These are phyloP conservation scores for Andricus grossulariae DNA, from an alignment of 1,140 invertebrate species.

Conservation along the genomic window DNA sequence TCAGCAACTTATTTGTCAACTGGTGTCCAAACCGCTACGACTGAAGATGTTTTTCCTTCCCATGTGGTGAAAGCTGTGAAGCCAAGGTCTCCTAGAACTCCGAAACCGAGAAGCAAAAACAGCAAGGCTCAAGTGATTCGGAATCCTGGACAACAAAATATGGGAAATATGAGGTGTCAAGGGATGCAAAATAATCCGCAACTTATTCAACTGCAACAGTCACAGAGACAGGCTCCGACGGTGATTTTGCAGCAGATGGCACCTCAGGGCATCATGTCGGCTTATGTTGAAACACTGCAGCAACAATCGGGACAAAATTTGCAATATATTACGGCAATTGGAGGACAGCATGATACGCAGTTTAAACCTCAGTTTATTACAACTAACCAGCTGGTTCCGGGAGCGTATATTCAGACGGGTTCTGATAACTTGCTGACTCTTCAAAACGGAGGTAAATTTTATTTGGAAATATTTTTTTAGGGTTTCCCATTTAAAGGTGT, in stretches of 20 bases:
- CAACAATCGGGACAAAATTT: constrained; percentile 81
- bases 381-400: constrained; percentile 78
- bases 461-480: neutral
- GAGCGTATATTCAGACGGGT: constrained; percentile 80
- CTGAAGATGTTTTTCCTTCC: constrained; percentile 33
- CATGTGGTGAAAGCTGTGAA: constrained; percentile 58
- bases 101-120: constrained; percentile 60
- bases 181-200: constrained; percentile 64
- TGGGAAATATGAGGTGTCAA: constrained; percentile 59
- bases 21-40: constrained; percentile 44
- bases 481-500: no score
- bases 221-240: constrained; percentile 73
- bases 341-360: constrained; percentile 74
- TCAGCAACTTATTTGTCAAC: constrained; percentile 53
- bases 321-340: constrained; percentile 83
- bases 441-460: constrained; percentile 73
- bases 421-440: constrained; percentile 79
- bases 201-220: constrained; percentile 67
- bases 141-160: constrained; percentile 53
- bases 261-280: constrained; percentile 81
- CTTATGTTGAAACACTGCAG: constrained; percentile 82
- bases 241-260: constrained; percentile 82
- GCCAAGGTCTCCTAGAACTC: constrained; percentile 59
- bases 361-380: constrained; percentile 80
- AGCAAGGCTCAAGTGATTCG: constrained; percentile 60